Evolutionary conservation across 2,888 invertebrate genomes (phyloP), one percentile per base, ranked within the genome.

Genomic region (Morpho helenor): DNA sequence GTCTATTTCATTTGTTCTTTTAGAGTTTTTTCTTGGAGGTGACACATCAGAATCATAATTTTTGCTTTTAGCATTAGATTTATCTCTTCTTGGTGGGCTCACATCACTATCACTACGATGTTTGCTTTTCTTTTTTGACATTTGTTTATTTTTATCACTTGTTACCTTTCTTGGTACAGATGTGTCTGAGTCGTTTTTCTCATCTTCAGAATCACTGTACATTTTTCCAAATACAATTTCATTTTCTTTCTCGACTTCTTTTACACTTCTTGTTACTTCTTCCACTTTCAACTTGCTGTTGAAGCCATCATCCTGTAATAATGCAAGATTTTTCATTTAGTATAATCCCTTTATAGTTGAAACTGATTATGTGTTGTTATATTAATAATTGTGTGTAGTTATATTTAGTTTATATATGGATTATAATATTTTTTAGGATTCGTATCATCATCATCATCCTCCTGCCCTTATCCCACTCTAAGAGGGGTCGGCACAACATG

Each of bases 171-270:
- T 68, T 5, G 72, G 73, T 9, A 72, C 72, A 23, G 77, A 77
- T 23, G 55, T 46, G 61, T 82, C 80, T 0, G 82, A 81, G 57
- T 81, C 79, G 52, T 81, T 74, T 44, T 76, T 68, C 8, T 90
- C 89, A 67, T 89, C 88, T 68, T 90, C 89, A 0, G 88, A 85
- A 56, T 90, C 89, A 63, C 89, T 90, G 71, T 86, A 90, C 89
- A 90, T 89, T 81, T 90, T 89, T 0, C 89, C 89, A 62, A 88
- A 90, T 9, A 87, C 73, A 3, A 87, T 49, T 72, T 86, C 85
- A 73, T 87, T 89, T 49, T 89, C 88, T 71, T 90, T 87, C 63
- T 84, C 80, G 6, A 70, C 63, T 60, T 85, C 81, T 71, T 86
- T 86, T 0, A 79, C 68, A 49, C 83, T 77, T 53, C 71, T 80